Base-by-base conservation (phyloP, 2,113 vertebrate genomes). In the Osmerus eperlanus region DNA sequence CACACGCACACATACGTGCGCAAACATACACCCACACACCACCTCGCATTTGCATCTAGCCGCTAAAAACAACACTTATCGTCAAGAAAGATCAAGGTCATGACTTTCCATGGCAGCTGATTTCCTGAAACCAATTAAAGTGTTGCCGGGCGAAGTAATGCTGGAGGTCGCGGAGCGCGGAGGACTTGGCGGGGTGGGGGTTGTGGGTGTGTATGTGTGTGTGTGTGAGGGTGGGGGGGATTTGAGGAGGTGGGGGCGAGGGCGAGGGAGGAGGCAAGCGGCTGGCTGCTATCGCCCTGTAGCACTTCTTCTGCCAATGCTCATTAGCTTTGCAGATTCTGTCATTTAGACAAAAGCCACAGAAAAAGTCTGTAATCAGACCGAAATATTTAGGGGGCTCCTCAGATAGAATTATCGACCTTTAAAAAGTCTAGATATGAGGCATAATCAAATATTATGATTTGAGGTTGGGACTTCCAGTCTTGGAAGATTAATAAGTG, bases 71-170 rank as follows among this genome's bases (percentile, higher is more conserved):
- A 88, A 83, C 68, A 81, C 78, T 86, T 91, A 90, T 91, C 89
- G 71, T 83, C 69, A 80, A 83, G 79, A 88, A 90, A 88, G 90
- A 92, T 91, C 88, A 92, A 92, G 91, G 91, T 91, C 90, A 84
- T 89, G 89, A 88, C 88, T 91, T 76, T 80, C 87, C 84, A 87
- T 91, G 84, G 89, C 86, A 86, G 83, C 84, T 75, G 78, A 88
- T 86, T 90, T 89, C 79, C 82, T 87, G 84, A 91, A 92, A 90
- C 85, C 89, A 92, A 92, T 92, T 92, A 92, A 91, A 89, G 81
- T 87, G 83, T 81, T 66, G 79, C 80, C 76, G 70, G 83, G 80
- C 90, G 90, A 92, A 92, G 91, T 91, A 90, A 86, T 88, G 83
- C 84, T 91, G 88, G 90, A 92, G 90, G 91, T 87, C 90, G 77